These are phyloP conservation scores for Australoheros facetus DNA, from an alignment of 2,797 vertebrate genomes.

Conservation along the genomic window DNA sequence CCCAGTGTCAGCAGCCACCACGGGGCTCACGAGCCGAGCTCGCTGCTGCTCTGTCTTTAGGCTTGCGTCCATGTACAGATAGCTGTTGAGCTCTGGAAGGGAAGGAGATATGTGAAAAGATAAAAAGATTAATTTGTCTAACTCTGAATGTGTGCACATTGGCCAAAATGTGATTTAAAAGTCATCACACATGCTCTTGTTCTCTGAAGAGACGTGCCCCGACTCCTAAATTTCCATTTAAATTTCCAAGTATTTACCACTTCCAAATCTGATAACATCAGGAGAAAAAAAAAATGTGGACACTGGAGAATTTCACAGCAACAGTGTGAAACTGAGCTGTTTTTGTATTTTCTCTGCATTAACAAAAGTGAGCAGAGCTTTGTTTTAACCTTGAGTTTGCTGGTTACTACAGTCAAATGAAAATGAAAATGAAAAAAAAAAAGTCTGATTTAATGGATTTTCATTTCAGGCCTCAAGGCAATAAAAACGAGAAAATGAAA, in stretches of 20 bases:
- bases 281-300: background rate
- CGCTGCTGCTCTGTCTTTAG: constrained; percentile 85
- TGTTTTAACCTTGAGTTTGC: constrained; percentile 54
- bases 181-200: background rate
- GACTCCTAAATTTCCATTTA: too few relatives aligned
- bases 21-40: constrained; percentile 88
- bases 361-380: constrained; percentile 22
- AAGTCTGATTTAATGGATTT: constrained; percentile 34
- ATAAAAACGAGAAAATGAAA: constrained; percentile 34
- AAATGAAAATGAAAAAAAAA: background rate
- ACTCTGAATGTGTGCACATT: background rate
- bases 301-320: background rate
- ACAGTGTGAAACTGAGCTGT: background rate
- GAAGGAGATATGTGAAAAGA: background rate
- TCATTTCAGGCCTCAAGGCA: constrained; percentile 37
- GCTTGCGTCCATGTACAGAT: constrained; percentile 84
- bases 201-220: background rate
- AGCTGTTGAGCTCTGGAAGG: constrained; percentile 77
- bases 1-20: constrained; percentile 83
- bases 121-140: background rate
- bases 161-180: background rate
- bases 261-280: background rate
- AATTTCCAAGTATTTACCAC: background rate
- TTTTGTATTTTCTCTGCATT: constrained; percentile 14
- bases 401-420: constrained; percentile 27